Percentiles rank a stretch among this genome's conserved stretches.
These are phyloP conservation scores for Solenopsis invicta DNA, from an alignment of 1,140 invertebrate species.

Conservation along the genomic window DNA sequence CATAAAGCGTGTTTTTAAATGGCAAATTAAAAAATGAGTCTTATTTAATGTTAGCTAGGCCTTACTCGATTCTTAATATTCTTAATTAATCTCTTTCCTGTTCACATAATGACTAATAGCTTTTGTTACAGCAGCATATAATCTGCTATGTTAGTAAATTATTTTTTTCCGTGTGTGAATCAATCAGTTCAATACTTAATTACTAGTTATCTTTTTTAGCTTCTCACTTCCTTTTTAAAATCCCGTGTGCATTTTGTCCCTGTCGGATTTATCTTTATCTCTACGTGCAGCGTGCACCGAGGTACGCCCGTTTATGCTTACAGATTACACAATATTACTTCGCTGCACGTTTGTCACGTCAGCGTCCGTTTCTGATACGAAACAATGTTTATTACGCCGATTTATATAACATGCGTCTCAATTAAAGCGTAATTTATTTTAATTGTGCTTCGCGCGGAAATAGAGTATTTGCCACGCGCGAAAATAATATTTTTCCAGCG, in stretches of 20 bases:
- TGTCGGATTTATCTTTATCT: constrained; percentile 22
- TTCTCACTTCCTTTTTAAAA: not conserved
- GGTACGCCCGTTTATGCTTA: constrained; percentile 17
- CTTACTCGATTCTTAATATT: too few relatives aligned
- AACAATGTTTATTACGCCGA: constrained; percentile 54
- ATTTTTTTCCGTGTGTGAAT: not conserved
- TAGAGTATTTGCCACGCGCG: not conserved
- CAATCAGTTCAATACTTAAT: constrained; percentile 1
- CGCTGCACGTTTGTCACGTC: not conserved
- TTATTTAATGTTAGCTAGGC: too few relatives aligned
- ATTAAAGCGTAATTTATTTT: constrained; percentile 63
- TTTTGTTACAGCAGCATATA: too few relatives aligned
- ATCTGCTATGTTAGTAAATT: too few relatives aligned
- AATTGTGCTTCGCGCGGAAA: not conserved
- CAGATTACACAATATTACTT: constrained; percentile 46
- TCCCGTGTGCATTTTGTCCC: not conserved
- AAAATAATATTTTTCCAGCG: not conserved
- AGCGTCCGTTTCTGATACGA: not conserved
- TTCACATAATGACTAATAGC: too few relatives aligned
- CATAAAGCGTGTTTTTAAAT: too few relatives aligned
- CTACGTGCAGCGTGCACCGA: not conserved
- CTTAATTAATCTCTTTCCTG: too few relatives aligned
- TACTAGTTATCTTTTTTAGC: not conserved
- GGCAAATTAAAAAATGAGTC: too few relatives aligned
- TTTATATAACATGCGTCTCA: constrained; percentile 58